Conservation (phyloP, 1,140 invertebrate species). For the Lucilia cuprina region DNA sequence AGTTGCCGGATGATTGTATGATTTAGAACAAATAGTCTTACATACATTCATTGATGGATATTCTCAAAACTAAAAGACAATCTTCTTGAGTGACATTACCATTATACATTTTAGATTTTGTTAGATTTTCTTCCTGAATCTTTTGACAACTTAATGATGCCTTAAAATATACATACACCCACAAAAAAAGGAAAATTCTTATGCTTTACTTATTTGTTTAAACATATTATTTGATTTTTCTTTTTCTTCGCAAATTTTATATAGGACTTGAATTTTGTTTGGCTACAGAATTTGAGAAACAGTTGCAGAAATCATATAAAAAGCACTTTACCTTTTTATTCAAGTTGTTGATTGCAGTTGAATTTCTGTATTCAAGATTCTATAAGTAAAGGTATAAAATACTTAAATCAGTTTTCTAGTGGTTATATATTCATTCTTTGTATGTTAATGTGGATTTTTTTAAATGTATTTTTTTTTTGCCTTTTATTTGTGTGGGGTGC, state of each 20-base stretch:
- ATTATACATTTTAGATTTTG: not conserved
- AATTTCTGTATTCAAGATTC: not conserved
- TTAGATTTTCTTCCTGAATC: not conserved
- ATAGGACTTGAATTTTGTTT: not conserved
- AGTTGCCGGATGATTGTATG: too few relatives aligned
- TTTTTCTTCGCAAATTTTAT: too few relatives aligned
- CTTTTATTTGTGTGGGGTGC: not conserved
- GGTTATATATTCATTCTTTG: not conserved
- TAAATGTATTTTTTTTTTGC: not conserved
- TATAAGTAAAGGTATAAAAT: not conserved
- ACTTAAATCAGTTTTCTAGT: not conserved
- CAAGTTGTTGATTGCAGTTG: not conserved
- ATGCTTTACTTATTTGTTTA: too few relatives aligned
- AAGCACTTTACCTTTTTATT: not conserved
- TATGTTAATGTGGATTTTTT: not conserved
- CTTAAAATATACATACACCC: not conserved
- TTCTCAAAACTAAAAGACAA: not conserved
- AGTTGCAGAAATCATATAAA: not conserved
- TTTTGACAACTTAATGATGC: not conserved
- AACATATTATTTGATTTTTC: too few relatives aligned
- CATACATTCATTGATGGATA: not conserved
- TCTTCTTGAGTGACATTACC: not conserved
- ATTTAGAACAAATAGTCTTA: too few relatives aligned
- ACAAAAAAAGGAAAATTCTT: not conserved
- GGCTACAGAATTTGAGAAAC: not conserved